phyloP scores from a whole-genome alignment of 92 coral and sea anemone species.

The Palythoa grandis region DNA sequence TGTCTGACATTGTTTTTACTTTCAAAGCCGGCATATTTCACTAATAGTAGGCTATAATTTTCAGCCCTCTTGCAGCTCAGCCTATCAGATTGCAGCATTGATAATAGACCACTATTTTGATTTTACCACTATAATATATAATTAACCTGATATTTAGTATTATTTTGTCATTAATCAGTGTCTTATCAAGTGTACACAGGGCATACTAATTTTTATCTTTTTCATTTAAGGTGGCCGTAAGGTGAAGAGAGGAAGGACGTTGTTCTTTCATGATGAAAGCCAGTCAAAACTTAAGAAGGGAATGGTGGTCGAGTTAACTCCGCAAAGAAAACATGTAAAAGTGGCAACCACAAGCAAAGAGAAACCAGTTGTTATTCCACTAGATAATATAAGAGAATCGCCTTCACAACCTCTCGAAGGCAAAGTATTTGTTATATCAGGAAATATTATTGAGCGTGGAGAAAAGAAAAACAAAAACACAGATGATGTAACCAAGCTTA shows the following conservation, averaged over 20 bases:
- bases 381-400: slow-evolving; percentile 37
- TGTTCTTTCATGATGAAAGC: not conserved
- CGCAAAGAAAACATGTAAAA: slow-evolving; percentile 47
- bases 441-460: slow-evolving; percentile 42
- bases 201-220: not conserved
- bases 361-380: slow-evolving; percentile 21
- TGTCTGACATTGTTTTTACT: too few species aligned
- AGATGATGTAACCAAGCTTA: slow-evolving; percentile 15
- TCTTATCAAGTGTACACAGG: not conserved
- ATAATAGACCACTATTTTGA: too few species aligned
- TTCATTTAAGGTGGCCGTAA: not conserved
- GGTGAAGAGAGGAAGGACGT: not conserved
- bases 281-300: slow-evolving; percentile 29
- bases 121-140: too few species aligned
- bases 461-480: slow-evolving; percentile 43
- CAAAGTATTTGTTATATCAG: slow-evolving; percentile 54
- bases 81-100: too few species aligned
- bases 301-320: slow-evolving; percentile 48
- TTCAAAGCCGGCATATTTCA: too few species aligned
- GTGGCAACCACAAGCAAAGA: slow-evolving; percentile 39
- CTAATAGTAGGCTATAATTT: too few species aligned
- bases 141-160: too few species aligned
- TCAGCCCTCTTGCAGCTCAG: too few species aligned
- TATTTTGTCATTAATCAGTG: not conserved
- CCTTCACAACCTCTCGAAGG: slow-evolving; percentile 37